These are phyloP conservation scores for Pseudopleuronectes americanus DNA, from an alignment of 2,797 vertebrate genomes.

Conservation along the genomic window DNA sequence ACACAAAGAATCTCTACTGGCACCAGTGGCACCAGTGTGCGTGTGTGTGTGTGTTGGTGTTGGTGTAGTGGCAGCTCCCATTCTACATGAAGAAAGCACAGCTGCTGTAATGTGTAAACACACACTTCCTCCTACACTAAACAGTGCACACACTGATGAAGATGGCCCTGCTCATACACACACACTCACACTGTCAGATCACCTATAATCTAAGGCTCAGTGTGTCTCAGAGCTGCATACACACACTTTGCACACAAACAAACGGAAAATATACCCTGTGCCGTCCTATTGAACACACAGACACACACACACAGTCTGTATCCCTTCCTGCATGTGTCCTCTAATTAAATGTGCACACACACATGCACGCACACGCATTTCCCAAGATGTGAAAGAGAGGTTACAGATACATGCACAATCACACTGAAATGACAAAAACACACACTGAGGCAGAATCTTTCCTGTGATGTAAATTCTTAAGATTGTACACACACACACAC, in stretches of 20 bases:
- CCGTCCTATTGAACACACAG: slow-evolving; percentile 2
- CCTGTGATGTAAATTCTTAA: slow-evolving; percentile 28
- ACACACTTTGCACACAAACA: slow-evolving; percentile 28
- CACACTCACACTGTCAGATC: slow-evolving; percentile 21
- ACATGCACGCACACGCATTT: slow-evolving; percentile 28
- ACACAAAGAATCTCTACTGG: slow-evolving; percentile 59
- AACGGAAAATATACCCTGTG: slow-evolving; percentile 23
- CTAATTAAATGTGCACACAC: slow-evolving; percentile 38
- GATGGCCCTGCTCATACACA: slow-evolving; percentile 17
- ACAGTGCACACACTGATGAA: slow-evolving; percentile 36
- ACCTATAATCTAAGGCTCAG: slow-evolving; percentile 54
- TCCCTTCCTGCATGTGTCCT: slow-evolving; percentile 45
- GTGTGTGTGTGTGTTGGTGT: slow-evolving; percentile 41
- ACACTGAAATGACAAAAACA: slow-evolving; percentile 26
- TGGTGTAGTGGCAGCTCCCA: slow-evolving; percentile 59
- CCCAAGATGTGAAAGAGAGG: slow-evolving; percentile 40
- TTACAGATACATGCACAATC: slow-evolving; percentile 21
- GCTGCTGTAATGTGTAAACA: slow-evolving; percentile 67
- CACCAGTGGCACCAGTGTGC: slow-evolving; percentile 50
- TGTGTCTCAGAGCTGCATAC: slow-evolving; percentile 8
- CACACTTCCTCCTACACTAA: slow-evolving; percentile 44
- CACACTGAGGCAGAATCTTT: slow-evolving; percentile 17
- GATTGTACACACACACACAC: background rate
- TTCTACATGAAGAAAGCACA: slow-evolving; percentile 63
- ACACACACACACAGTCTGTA: slow-evolving; percentile 24